Evolutionary conservation across 2,113 vertebrate genomes (phyloP).

Genomic region (Sminthopsis crassicaudata): DNA sequence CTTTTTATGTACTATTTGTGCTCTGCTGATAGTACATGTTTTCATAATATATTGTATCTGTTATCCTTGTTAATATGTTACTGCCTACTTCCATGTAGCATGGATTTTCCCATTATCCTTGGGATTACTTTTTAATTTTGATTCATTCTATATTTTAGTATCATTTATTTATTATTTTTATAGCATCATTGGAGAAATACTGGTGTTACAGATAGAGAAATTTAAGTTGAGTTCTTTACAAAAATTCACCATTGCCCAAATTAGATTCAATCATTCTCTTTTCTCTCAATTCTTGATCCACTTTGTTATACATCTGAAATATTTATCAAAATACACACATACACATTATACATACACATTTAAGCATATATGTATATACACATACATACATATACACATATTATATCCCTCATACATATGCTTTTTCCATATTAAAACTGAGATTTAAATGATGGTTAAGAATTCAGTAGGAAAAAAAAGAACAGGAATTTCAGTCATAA

Average conservation of each 20-base stretch:
- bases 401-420: not conserved
- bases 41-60: not conserved
- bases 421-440: not conserved
- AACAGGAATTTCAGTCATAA: not conserved
- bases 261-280: not conserved
- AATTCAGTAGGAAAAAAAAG: not conserved
- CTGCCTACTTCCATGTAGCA: not conserved
- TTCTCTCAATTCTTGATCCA: not conserved
- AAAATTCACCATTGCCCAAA: not conserved
- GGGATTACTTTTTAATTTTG: not conserved
- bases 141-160: not conserved
- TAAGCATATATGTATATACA: too few relatives aligned
- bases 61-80: not conserved
- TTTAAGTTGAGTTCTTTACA: not conserved
- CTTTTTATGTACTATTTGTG: not conserved
- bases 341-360: not conserved
- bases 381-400: not conserved
- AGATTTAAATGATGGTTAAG: not conserved
- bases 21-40: not conserved
- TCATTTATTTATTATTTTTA: not conserved
- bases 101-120: not conserved
- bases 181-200: not conserved
- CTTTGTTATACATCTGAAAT: not conserved
- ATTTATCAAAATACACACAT: not conserved
- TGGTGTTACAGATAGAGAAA: not conserved